Evolutionary conservation across 2,113 vertebrate species (phyloP), one percentile per base, ranked within the genome.

Genomic region (Mesitornis unicolor): DNA sequence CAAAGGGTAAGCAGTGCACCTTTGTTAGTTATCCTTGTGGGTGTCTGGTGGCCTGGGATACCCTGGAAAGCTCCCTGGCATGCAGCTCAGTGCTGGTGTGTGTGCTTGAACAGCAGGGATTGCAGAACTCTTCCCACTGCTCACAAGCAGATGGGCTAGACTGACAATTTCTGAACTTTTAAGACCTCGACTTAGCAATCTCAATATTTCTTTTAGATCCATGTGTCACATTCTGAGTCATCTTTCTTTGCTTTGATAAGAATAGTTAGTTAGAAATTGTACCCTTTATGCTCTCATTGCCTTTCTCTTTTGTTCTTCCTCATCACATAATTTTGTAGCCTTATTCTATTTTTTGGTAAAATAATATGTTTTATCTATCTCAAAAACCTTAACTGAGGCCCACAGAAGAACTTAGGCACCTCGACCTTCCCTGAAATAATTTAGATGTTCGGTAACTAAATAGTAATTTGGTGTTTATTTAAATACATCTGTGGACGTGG

Each of bases 1-100:
- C 33, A 51, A 45, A 57, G 42, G 19, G 10, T 22, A 15, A 60
- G 43, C 0, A 0, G 21, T 47, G 38, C 63, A 35, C 15, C 11
- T 29, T 20, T 42, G 5, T 7, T 35, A 77, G 25, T n/a, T n/a
- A n/a, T n/a, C 18, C 47, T 28, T 61, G 28, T 21, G 75, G 42
- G 4, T 43, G 48, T 51, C 16, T 43, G 60, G n/a, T 85, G 63
- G 21, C 40, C 56, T 81, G 56, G 61, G 31, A 31, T 63, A 7
- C 12, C 11, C 33, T 21, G 9, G 67, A 13, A 57, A 51, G 18
- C 25, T 89, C 57, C 29, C 4, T 22, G 22, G 25, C 28, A 9
- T 7, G 24, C 47, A 85, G 51, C 18, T 70, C 56, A 20, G 45
- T 20, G 53, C 43, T 71, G 42, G 28, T 40, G 10, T 26, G 21